phyloP scores from a whole-genome alignment of 2,797 vertebrate genomes.

The Lagocephalus sceleratus region DNA sequence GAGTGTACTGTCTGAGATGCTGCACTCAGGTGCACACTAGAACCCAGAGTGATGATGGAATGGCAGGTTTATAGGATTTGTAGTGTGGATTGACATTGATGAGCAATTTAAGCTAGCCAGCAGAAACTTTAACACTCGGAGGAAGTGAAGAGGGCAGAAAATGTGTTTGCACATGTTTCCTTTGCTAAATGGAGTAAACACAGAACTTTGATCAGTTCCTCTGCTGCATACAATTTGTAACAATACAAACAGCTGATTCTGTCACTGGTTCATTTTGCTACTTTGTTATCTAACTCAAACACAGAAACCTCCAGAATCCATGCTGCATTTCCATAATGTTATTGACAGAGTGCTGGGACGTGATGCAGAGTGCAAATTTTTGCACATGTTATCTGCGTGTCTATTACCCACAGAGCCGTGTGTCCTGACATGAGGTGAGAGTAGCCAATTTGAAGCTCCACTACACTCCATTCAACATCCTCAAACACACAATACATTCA shows the following conservation, averaged over 20 bases:
- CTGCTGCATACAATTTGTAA: conserved; percentile 38
- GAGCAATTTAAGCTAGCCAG: conserved; percentile 38
- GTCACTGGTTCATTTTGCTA: conserved; percentile 58
- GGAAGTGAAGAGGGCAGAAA: background rate
- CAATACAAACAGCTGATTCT: conserved; percentile 64
- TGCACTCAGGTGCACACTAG: background rate
- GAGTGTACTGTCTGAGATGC: background rate
- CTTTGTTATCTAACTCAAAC: conserved; percentile 66
- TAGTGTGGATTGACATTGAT: conserved; percentile 26
- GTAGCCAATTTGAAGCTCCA: conserved; percentile 72
- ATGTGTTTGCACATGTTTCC: conserved; percentile 24
- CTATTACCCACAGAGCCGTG: conserved; percentile 61
- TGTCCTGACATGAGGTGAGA: conserved; percentile 47
- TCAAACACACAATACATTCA: conserved; percentile 18
- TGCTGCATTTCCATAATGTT: conserved; percentile 69
- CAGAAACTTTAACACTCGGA: conserved; percentile 27
- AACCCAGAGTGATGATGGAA: conserved; percentile 9
- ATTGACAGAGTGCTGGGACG: conserved; percentile 60
- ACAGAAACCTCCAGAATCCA: conserved; percentile 46
- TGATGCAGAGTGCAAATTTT: conserved; percentile 24
- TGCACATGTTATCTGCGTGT: conserved; percentile 66
- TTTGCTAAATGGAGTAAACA: conserved; percentile 40
- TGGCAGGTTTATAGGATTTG: conserved; percentile 1
- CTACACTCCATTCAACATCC: conserved; percentile 54
- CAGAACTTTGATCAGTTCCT: conserved; percentile 38